Evolutionary conservation across 53 echinoderm and acorn worm genomes (phyloP).

Genomic region (Astropecten irregularis): DNA sequence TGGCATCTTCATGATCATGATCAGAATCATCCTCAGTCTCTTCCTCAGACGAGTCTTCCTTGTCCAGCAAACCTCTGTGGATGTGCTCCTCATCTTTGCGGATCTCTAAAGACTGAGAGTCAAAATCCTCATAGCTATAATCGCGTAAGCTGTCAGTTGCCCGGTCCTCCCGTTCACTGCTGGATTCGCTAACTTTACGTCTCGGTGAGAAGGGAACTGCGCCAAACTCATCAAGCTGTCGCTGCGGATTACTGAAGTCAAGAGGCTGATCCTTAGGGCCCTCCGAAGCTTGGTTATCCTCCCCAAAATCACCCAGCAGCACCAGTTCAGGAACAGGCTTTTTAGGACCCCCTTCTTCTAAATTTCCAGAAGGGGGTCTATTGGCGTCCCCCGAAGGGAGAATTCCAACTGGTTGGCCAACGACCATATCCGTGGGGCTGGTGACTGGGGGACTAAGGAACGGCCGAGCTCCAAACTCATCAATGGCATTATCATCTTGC

Average conservation of each 20-base stretch:
- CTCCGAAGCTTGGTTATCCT: not conserved
- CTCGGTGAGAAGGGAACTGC: constrained; percentile 74
- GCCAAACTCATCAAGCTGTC: constrained; percentile 87
- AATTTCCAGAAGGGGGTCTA: constrained; percentile 29
- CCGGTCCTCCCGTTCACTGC: constrained; percentile 83
- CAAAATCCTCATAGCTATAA: constrained; percentile 85
- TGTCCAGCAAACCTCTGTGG: constrained; percentile 83
- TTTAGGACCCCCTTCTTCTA: constrained; percentile 38
- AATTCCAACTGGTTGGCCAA: not conserved
- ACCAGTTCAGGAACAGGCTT: constrained; percentile 33
- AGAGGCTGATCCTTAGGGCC: not conserved
- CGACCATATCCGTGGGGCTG: constrained; percentile 48
- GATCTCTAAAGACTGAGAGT: constrained; percentile 72
- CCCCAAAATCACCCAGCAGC: constrained; percentile 44
- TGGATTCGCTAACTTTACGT: constrained; percentile 77
- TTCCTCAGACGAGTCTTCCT: constrained; percentile 74
- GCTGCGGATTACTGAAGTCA: constrained; percentile 67
- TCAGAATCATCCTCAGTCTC: constrained; percentile 67
- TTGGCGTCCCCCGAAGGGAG: constrained; percentile 42
- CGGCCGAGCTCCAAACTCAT: constrained; percentile 65
- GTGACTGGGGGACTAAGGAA: constrained; percentile 49
- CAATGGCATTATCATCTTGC: constrained; percentile 13
- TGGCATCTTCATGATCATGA: constrained; percentile 72
- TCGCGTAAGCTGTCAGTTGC: constrained; percentile 59
- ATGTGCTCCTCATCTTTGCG: constrained; percentile 84